These are phyloP conservation scores for Sakesphorus luctuosus DNA, from an alignment of 2,113 vertebrate genomes.

Conservation along the genomic window DNA sequence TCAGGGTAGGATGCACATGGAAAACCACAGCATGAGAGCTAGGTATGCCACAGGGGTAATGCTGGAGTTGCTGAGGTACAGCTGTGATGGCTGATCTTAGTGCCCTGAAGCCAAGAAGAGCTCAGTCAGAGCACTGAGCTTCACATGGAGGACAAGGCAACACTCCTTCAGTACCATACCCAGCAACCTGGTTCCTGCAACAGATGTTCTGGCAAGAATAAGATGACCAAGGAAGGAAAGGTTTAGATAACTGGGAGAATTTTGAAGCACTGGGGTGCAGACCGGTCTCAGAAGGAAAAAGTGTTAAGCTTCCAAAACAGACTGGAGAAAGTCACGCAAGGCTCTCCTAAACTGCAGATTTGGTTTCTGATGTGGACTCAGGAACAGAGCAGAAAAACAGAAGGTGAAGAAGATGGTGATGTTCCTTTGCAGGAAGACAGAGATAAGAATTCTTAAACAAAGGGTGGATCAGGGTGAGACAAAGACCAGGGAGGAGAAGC, in stretches of 20 bases:
- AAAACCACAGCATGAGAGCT: background rate
- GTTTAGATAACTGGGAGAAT: background rate
- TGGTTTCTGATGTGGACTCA: background rate
- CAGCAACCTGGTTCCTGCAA: background rate
- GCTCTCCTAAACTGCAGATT: background rate
- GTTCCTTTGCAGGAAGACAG: background rate
- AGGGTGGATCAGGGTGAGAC: background rate
- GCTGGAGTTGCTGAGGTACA: background rate
- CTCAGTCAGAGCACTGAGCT: background rate
- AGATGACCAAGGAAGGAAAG: background rate
- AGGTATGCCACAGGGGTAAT: too few relatives aligned
- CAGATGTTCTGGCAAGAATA: background rate
- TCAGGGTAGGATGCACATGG: background rate
- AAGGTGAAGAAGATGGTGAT: background rate
- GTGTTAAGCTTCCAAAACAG: background rate
- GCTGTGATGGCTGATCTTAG: background rate
- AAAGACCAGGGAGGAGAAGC: background rate
- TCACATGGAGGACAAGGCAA: background rate
- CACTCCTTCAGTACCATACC: background rate
- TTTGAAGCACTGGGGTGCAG: background rate
- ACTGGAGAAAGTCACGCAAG: background rate
- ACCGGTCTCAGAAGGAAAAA: background rate
- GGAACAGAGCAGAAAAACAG: background rate
- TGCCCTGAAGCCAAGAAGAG: background rate
- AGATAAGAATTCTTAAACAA: background rate